phyloP scores from a whole-genome alignment of 1,140 invertebrate genomes.

The Rhagoletis zephyria region DNA sequence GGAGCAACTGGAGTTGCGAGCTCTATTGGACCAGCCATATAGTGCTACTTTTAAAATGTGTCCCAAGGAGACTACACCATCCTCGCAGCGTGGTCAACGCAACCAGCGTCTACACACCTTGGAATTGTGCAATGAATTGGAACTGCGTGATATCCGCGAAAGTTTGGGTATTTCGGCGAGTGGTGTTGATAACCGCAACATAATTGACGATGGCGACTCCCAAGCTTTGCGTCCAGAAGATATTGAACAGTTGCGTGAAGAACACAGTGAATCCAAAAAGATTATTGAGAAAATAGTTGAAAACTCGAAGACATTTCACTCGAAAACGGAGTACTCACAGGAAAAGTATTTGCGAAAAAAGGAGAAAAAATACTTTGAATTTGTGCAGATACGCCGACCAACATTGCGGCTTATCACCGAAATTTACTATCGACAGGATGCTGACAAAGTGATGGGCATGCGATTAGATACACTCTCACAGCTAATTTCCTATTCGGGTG shows the following conservation, averaged over 20 bases:
- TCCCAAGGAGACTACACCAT: conserved; percentile 71
- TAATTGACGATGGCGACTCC: conserved; percentile 87
- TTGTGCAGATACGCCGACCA: conserved; percentile 83
- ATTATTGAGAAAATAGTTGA: conserved; percentile 90
- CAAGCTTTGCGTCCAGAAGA: conserved; percentile 88
- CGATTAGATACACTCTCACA: conserved; percentile 90
- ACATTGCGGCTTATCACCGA: conserved; percentile 83
- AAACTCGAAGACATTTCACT: conserved; percentile 89
- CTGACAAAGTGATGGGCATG: conserved; percentile 84
- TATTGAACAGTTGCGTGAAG: conserved; percentile 84
- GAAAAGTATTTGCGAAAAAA: conserved; percentile 96
- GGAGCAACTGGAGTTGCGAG: conserved; percentile 81
- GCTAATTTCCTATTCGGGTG: conserved; percentile 85
- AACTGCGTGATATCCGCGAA: conserved; percentile 73
- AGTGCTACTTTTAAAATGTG: conserved; percentile 87
- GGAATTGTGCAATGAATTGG: conserved; percentile 75
- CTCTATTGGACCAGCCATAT: conserved; percentile 82
- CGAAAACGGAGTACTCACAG: conserved; percentile 93
- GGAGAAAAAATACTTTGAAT: conserved; percentile 90
- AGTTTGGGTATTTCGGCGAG: conserved; percentile 76
- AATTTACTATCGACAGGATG: conserved; percentile 85
- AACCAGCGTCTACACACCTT: conserved; percentile 77
- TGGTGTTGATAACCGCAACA: conserved; percentile 88
- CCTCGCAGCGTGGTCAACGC: conserved; percentile 66
- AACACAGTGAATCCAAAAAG: conserved; percentile 83